phyloP scores from a whole-genome alignment of 2,888 invertebrate species.

The Drosophila cognata region DNA sequence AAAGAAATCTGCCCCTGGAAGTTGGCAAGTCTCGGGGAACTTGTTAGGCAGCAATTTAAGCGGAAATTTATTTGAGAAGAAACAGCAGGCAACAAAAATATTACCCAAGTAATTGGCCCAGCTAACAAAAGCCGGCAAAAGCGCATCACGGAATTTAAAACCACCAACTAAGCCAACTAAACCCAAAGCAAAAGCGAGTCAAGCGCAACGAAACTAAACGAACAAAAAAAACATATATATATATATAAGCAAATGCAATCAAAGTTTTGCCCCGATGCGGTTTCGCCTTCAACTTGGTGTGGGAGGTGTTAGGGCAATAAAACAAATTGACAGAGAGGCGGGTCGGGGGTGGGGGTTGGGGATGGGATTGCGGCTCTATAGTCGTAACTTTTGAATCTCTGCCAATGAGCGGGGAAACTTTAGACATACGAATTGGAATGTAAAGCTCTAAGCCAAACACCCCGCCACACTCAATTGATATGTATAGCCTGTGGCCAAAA shows the following conservation, averaged over 20 bases:
- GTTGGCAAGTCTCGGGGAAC: conserved; percentile 17
- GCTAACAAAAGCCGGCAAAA: conserved; percentile 68
- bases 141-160: conserved; percentile 55
- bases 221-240: conserved; percentile 14
- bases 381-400: conserved; percentile 78
- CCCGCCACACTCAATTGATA: conserved; percentile 63
- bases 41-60: conserved; percentile 72
- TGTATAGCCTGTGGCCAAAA: conserved; percentile 61
- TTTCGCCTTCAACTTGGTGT: not conserved
- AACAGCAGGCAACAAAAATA: conserved; percentile 63
- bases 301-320: conserved; percentile 75
- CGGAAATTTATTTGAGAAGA: conserved; percentile 77
- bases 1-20: conserved; percentile 4
- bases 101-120: conserved; percentile 71
- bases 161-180: conserved; percentile 53
- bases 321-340: conserved; percentile 46
- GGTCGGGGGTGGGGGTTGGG: no score
- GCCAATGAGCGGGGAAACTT: conserved; percentile 64
- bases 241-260: conserved; percentile 67
- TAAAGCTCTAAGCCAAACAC: not conserved
- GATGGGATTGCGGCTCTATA: conserved; percentile 5
- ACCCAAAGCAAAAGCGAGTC: conserved; percentile 44
- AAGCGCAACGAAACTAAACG: conserved; percentile 45
- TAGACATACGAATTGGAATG: conserved; percentile 47
- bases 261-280: conserved; percentile 60